Base-by-base conservation (phyloP, 2,888 invertebrate species). In the Pseudococcus longispinus region DNA sequence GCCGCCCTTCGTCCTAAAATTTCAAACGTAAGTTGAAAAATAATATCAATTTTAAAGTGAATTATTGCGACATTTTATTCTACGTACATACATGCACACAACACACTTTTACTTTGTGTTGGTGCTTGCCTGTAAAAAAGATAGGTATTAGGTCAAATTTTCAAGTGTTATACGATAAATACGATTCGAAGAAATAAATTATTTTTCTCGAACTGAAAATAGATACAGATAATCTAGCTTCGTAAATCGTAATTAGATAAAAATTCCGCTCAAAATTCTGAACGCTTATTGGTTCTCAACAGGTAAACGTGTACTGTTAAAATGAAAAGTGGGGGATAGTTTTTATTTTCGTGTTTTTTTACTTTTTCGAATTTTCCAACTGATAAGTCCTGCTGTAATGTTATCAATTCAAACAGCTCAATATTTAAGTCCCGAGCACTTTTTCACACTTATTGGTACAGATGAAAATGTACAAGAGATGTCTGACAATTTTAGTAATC, bases 381-480 rank as follows among this genome's bases (percentile, higher is more conserved):
- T 60, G 60, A 60, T 60, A 60, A 60, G 37, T 37, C 11, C 23
- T 23, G 23, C n/a, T 37, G 46, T 46, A 46, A n/a, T 51, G 15
- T 46, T 46, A 46, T 46, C 44, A 46, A 46, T 15, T 15, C 15
- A 15, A 46, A 46, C 13, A 15, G 46, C 3, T 8, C 15, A 13
- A 46, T 8, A 0, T 46, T 46, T 55, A 6, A 55, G 15, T 5
- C 4, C 1, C 3, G 9, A 29, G 9, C 26, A 29, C 0, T 70
- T 70, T 70, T 29, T 2, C 15, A 29, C 2, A 11, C 9, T 29
- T 18, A 18, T 1, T 32, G 13, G 70, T 29, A 18, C 29, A 15
- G 29, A 70, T 80, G 77, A 80, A 42, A 20, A 80, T 80, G 77
- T 42, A 42, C 77, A 80, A 20, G 9, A 80, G 42, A 42, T 80